Evolutionary conservation across 2,113 vertebrate genomes (phyloP).

Genomic region (Gallinago media): DNA sequence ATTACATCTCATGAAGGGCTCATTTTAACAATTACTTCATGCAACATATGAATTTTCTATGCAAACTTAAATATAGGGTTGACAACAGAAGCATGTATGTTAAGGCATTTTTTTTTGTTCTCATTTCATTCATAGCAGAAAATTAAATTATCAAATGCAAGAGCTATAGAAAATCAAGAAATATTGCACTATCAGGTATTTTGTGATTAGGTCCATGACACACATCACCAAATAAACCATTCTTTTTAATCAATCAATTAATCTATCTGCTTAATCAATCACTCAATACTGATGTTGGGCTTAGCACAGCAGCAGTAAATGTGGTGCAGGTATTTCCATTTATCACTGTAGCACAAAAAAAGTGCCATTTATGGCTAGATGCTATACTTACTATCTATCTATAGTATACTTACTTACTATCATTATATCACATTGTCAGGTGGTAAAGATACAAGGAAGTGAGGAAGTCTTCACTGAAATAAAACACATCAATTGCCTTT

Average conservation of each 20-base stretch:
- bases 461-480: neutral
- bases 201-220: neutral
- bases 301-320: neutral
- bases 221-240: neutral
- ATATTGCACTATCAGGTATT: neutral
- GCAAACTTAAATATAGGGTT: neutral
- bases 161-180: neutral
- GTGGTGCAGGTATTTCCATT: neutral
- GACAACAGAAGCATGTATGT: slow-evolving; percentile 2
- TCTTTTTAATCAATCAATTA: neutral
- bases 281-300: neutral
- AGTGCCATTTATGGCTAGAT: neutral
- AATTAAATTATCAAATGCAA: neutral
- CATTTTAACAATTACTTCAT: neutral
- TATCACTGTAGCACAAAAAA: neutral
- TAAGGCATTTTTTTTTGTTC: slow-evolving; percentile 10
- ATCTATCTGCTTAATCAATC: neutral
- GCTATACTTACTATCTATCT: neutral
- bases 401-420: neutral
- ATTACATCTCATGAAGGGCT: neutral
- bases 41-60: neutral
- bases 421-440: neutral
- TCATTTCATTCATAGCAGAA: slow-evolving; percentile 4
- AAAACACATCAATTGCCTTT: neutral
- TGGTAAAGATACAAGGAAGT: neutral